Evolutionary conservation across 2,888 invertebrate genomes (phyloP).

Genomic region (Ophion obscuratus): DNA sequence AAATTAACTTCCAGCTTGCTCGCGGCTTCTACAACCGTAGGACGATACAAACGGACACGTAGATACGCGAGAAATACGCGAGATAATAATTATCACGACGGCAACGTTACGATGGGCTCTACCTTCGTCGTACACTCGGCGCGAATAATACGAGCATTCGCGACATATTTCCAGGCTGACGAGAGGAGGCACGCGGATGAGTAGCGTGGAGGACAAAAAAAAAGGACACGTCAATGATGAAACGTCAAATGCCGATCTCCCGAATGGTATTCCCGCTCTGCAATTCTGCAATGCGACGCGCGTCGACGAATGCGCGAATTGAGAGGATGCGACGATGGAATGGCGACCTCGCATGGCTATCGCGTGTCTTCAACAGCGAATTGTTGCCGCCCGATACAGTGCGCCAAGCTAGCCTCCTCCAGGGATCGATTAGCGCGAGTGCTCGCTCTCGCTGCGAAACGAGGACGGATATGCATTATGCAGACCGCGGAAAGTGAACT

Average conservation of each 20-base stretch:
- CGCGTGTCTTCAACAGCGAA: constrained; percentile 41
- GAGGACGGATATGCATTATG: constrained; percentile 59
- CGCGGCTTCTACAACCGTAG: neutral
- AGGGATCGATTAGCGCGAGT: constrained; percentile 73
- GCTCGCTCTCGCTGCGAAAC: constrained; percentile 61
- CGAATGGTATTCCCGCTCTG: constrained; percentile 54
- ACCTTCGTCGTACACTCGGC: constrained; percentile 2
- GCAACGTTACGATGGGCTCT: constrained; percentile 32
- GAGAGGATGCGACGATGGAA: constrained; percentile 63
- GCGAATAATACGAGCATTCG: constrained; percentile 11
- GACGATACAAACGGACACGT: constrained; percentile 7
- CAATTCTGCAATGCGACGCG: constrained; percentile 14
- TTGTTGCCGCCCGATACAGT: constrained; percentile 35
- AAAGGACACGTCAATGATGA: constrained; percentile 16
- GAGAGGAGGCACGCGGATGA: constrained; percentile 9
- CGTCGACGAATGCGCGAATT: constrained; percentile 43
- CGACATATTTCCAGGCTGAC: constrained; percentile 29
- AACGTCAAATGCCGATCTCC: constrained; percentile 35
- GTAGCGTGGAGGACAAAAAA: neutral
- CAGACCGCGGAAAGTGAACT: constrained; percentile 22
- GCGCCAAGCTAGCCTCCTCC: constrained; percentile 33
- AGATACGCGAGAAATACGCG: constrained; percentile 38
- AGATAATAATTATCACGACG: constrained; percentile 45
- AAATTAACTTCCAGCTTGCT: constrained; percentile 58
- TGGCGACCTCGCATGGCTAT: constrained; percentile 65